Evolutionary conservation across 2,797 vertebrate species (phyloP).

Genomic region (Dicrostonyx torquatus): DNA sequence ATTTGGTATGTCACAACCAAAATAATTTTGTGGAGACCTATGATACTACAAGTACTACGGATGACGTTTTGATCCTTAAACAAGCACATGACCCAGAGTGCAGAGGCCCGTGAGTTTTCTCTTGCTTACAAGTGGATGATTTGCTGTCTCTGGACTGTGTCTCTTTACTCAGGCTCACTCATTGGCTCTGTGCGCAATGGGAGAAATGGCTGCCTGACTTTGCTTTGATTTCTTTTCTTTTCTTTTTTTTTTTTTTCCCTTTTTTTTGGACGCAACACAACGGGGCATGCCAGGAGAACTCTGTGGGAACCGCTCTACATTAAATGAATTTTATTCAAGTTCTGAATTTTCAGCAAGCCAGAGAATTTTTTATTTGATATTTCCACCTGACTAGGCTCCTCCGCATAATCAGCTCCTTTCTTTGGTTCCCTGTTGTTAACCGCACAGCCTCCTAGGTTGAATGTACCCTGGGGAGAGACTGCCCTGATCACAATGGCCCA

Average conservation of each 20-base stretch:
- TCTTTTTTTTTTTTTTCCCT: background rate
- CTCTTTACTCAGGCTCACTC: background rate
- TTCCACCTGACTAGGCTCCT: slow-evolving; percentile 27
- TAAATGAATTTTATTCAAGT: slow-evolving; percentile 57
- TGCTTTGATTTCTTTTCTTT: background rate
- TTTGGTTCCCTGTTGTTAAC: slow-evolving; percentile 23
- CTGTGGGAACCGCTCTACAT: slow-evolving; percentile 28
- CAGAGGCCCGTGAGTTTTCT: background rate
- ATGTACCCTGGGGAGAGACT: background rate
- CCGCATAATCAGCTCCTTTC: background rate
- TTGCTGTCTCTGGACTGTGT: background rate
- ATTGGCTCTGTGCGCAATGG: background rate
- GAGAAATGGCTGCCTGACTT: slow-evolving; percentile 5
- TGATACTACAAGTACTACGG: background rate
- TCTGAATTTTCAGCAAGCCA: slow-evolving; percentile 40
- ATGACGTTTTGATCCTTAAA: slow-evolving; percentile 31
- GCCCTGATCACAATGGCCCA: background rate
- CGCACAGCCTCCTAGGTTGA: background rate
- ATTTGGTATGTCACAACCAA: slow-evolving; percentile 1
- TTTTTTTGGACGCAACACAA: background rate
- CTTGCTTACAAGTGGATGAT: background rate
- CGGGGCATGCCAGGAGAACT: background rate
- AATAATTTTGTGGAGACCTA: slow-evolving; percentile 17
- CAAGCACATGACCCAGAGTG: background rate
- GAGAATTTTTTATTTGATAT: slow-evolving; percentile 48